These are phyloP conservation scores for Clarias batrachus DNA, from an alignment of 2,113 vertebrate genomes.

Conservation along the genomic window DNA sequence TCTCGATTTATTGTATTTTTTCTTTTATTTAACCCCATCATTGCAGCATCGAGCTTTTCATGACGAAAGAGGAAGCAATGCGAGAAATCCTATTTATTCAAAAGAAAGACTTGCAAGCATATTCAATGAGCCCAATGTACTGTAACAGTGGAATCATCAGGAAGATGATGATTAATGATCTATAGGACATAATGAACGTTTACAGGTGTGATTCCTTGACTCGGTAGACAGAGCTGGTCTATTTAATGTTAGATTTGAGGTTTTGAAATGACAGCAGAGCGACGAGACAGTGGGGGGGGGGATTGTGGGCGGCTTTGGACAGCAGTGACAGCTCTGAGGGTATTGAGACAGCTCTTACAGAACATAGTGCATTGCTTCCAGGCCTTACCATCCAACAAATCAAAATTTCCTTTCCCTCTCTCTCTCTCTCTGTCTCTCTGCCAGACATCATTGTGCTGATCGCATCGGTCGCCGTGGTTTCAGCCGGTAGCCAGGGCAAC, in stretches of 20 bases:
- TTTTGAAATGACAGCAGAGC: neutral
- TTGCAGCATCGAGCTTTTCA: neutral
- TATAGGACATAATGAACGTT: neutral
- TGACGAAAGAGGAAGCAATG: neutral
- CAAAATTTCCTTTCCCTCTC: neutral
- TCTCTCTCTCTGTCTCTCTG: neutral
- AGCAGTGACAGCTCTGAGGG: too few relatives aligned
- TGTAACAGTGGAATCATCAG: neutral
- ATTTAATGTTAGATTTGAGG: neutral
- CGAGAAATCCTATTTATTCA: neutral
- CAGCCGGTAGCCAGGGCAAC: constrained; percentile 96
- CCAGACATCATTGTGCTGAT: constrained; percentile 98
- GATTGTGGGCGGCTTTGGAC: too few relatives aligned
- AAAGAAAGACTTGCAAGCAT: neutral
- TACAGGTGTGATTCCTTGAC: neutral
- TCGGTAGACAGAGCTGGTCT: neutral
- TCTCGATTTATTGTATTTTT: neutral
- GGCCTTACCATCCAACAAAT: neutral
- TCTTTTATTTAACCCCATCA: neutral
- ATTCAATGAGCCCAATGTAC: neutral
- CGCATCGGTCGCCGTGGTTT: constrained; percentile 96
- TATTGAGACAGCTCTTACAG: neutral
- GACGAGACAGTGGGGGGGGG: neutral
- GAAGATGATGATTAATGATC: neutral
- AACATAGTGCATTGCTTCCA: neutral